Evolutionary conservation across 2,888 invertebrate species (phyloP).

Genomic region (Pantelozetes paolii): DNA sequence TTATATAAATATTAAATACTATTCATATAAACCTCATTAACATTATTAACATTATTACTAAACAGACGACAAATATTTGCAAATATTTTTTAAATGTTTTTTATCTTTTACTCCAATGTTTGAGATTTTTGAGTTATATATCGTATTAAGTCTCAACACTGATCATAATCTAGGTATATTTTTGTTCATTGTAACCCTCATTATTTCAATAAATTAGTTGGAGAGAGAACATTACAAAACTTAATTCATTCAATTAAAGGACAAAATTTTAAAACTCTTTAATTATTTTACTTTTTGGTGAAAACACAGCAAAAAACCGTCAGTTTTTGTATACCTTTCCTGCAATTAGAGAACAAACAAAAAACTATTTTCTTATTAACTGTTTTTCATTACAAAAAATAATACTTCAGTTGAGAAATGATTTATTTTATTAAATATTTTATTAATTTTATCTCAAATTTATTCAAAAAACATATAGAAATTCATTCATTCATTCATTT

Average conservation of each 20-base stretch:
- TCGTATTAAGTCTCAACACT: constrained; percentile 1
- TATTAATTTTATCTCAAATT: not conserved
- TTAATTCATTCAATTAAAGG: constrained; percentile 1
- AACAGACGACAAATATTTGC: not conserved
- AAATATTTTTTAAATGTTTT: not conserved
- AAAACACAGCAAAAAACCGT: not conserved
- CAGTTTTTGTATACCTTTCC: not conserved
- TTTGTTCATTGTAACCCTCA: constrained; percentile 3
- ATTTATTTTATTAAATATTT: constrained; percentile 1
- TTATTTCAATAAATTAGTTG: constrained; percentile 12
- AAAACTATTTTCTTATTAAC: too few relatives aligned
- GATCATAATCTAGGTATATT: not conserved
- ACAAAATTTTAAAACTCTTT: too few relatives aligned
- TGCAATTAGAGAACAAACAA: constrained; percentile 30
- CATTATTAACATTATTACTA: constrained; percentile 1
- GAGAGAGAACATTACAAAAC: not conserved
- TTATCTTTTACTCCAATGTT: not conserved
- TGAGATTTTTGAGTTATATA: not conserved
- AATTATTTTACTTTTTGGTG: not conserved
- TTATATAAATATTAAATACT: too few relatives aligned
- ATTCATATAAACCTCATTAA: too few relatives aligned
- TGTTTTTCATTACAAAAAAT: too few relatives aligned
- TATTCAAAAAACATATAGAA: not conserved
- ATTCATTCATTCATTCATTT: constrained; percentile 26
- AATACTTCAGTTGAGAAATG: not conserved